Evolutionary conservation across 2,113 vertebrate species (phyloP).

Genomic region (Dicrurus megarhynchus): DNA sequence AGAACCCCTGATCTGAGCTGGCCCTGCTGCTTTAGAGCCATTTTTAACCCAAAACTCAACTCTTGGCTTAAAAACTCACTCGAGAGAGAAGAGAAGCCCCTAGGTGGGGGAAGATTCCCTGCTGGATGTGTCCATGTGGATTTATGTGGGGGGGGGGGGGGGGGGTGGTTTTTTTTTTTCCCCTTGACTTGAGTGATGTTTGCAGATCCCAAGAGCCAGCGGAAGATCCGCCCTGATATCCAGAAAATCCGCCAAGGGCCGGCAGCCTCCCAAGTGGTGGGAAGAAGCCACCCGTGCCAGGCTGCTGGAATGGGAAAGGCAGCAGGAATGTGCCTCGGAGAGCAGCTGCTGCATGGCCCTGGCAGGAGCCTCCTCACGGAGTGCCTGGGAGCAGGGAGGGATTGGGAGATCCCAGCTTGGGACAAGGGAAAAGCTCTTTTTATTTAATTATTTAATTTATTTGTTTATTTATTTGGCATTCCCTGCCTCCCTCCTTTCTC

Average conservation of each 20-base stretch:
- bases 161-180: no score
- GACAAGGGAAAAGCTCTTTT: neutral
- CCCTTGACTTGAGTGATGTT: slow-evolving; percentile 74
- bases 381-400: slow-evolving; percentile 26
- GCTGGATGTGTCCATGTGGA: neutral
- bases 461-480: neutral
- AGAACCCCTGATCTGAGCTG: neutral
- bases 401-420: neutral
- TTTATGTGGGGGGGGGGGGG: no score
- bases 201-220: slow-evolving; percentile 73
- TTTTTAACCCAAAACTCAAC: neutral
- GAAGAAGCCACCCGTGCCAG: slow-evolving; percentile 83
- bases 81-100: neutral
- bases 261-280: slow-evolving; percentile 84
- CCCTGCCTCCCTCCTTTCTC: neutral
- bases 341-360: slow-evolving; percentile 89
- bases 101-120: neutral
- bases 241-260: slow-evolving; percentile 85
- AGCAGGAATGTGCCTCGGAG: slow-evolving; percentile 84
- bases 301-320: slow-evolving; percentile 84
- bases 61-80: neutral
- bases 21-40: neutral
- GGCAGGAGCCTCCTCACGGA: neutral
- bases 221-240: slow-evolving; percentile 77
- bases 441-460: neutral